Evolutionary conservation across 1,140 invertebrate genomes (phyloP), one percentile per base, ranked within the genome.

Genomic region (Physella acuta): DNA sequence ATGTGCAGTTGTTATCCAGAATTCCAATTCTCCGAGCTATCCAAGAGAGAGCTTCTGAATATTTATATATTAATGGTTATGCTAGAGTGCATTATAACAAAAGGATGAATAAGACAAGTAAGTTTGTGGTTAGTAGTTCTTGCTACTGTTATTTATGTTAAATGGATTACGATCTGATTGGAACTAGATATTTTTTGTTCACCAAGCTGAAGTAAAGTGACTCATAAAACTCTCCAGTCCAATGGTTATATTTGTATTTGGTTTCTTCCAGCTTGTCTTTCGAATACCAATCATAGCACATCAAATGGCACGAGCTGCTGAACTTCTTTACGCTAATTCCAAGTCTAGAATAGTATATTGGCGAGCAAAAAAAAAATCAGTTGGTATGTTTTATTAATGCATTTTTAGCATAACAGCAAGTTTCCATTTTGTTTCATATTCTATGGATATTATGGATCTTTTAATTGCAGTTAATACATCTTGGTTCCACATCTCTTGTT

Each of bases 331-430:
- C 51, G 30, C 34, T 14, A 68, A 68, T 37, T 64, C 62, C 37
- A 64, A 64, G 44, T 64, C 62, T 51, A 64, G 62, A 64, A 30
- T 64, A 30, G 33, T 64, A 16, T 64, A 64, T 64, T 64, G 62
- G 62, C 49, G 62, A 26, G 2, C 62, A 17, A 64, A 64, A 52
- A 28, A 33, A 28, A 64, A 28, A 64, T 16, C 33, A 30, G 20
- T 26, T 64, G 62, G 62, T 61, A 61, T 33, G n/a, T n/a, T n/a
- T n/a, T n/a, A n/a, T n/a, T n/a, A n/a, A n/a, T n/a, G n/a, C n/a
- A n/a, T n/a, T n/a, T n/a, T n/a, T n/a, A n/a, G n/a, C n/a, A n/a
- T n/a, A n/a, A n/a, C n/a, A n/a, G n/a, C n/a, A n/a, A n/a, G n/a
- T n/a, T n/a, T n/a, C n/a, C n/a, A n/a, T n/a, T n/a, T n/a, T n/a